Evolutionary conservation across 1,140 invertebrate genomes (phyloP).

Genomic region (Cephus cinctus): DNA sequence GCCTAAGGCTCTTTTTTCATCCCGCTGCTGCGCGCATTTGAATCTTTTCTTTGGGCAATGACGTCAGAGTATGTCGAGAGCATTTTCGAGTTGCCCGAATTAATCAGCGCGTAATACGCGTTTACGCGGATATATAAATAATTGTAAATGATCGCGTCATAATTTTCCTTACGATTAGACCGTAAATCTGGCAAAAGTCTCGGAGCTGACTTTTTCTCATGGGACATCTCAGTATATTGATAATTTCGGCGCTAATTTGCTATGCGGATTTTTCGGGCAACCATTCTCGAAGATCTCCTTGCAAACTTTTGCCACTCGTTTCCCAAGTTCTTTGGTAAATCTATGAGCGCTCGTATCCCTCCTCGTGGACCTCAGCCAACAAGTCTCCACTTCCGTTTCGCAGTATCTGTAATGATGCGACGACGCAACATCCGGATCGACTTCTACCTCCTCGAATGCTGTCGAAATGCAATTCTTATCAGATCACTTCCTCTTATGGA

Average conservation of each 20-base stretch:
- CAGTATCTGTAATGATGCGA: constrained; percentile 35
- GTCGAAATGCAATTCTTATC: constrained; percentile 7
- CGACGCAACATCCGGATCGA: constrained; percentile 19
- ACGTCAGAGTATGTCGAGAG: too few relatives aligned
- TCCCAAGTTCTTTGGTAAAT: constrained; percentile 44
- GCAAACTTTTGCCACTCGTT: constrained; percentile 46
- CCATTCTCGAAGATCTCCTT: constrained; percentile 16
- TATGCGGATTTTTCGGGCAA: neutral
- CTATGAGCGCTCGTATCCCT: constrained; percentile 50
- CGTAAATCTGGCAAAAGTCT: too few relatives aligned
- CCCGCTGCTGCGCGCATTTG: too few relatives aligned
- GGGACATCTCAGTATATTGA: neutral
- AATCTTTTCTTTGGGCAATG: too few relatives aligned
- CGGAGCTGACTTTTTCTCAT: too few relatives aligned
- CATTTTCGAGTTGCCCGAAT: too few relatives aligned
- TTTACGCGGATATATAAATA: too few relatives aligned
- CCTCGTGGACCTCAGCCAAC: constrained; percentile 51
- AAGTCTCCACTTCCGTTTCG: constrained; percentile 58
- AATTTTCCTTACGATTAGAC: neutral
- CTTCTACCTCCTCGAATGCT: constrained; percentile 19
- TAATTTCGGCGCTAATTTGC: neutral
- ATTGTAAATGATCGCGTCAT: neutral
- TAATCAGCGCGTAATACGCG: too few relatives aligned
- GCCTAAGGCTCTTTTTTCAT: too few relatives aligned
- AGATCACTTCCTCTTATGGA: neutral